phyloP scores from a whole-genome alignment of 2,797 vertebrate species.

The Australoheros facetus region DNA sequence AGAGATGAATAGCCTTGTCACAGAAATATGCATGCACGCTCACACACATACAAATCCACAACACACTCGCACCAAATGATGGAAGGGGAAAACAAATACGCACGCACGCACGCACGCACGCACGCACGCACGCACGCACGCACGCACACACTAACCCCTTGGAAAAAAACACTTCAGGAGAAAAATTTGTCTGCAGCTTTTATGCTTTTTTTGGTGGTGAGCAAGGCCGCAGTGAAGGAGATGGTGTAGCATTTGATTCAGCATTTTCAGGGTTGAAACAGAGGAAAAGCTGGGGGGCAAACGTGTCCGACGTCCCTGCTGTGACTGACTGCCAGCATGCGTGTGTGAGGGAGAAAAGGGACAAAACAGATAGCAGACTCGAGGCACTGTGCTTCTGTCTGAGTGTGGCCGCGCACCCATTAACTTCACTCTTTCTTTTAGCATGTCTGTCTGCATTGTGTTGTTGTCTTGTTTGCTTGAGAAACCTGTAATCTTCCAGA shows the following conservation, averaged over 20 bases:
- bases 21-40: conserved; percentile 13
- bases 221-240: background rate
- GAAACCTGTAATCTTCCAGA: conserved; percentile 45
- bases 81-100: conserved; percentile 24
- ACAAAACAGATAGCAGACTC: conserved; percentile 31
- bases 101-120: background rate
- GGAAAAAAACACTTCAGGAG: conserved; percentile 20
- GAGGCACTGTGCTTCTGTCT: conserved; percentile 1
- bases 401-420: conserved; percentile 27
- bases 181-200: conserved; percentile 9
- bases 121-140: too few species aligned
- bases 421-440: conserved; percentile 12
- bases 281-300: conserved; percentile 5
- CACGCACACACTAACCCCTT: background rate
- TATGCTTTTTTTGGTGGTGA: background rate
- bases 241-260: background rate
- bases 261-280: conserved; percentile 18
- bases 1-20: conserved; percentile 66
- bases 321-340: conserved; percentile 16
- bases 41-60: background rate
- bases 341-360: background rate
- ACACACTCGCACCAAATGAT: background rate
- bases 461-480: conserved; percentile 38
- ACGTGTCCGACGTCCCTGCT: conserved; percentile 2
- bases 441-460: conserved; percentile 19